Evolutionary conservation across 2,113 vertebrate genomes (phyloP).

Genomic region (Osmerus eperlanus): DNA sequence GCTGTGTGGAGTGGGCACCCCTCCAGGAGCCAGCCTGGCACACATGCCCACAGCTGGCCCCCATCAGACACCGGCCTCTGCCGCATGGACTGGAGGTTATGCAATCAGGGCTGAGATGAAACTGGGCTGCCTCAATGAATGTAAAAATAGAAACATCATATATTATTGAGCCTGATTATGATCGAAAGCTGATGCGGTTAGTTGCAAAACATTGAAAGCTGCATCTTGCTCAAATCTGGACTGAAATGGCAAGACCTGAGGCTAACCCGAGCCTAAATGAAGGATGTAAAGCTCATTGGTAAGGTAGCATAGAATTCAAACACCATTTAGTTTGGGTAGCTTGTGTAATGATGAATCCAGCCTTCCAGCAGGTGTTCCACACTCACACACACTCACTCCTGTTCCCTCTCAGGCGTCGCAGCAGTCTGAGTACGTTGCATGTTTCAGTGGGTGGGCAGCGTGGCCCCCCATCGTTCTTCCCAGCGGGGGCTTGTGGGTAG

Average conservation of each 20-base stretch:
- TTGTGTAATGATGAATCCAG: background rate
- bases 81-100: background rate
- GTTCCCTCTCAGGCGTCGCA: background rate
- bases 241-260: no score
- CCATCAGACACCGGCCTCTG: background rate
- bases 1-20: constrained; percentile 46
- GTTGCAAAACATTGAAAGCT: no score
- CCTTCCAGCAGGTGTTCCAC: background rate
- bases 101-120: background rate
- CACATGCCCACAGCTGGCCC: constrained; percentile 62
- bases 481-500: constrained; percentile 13
- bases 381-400: background rate
- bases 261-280: no score
- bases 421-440: background rate
- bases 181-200: no score
- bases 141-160: no score
- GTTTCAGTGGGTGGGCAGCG: background rate
- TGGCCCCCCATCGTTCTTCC: no score
- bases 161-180: no score
- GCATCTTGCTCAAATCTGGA: no score
- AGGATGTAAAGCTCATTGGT: no score
- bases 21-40: constrained; percentile 59
- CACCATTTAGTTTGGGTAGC: background rate
- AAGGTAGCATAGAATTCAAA: no score
- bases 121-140: no score